A percentile compares a stretch with the other conserved stretches of the same genome.
Conservation (phyloP, 2,113 vertebrate genomes). For the Cricetomys ansorgei region DNA sequence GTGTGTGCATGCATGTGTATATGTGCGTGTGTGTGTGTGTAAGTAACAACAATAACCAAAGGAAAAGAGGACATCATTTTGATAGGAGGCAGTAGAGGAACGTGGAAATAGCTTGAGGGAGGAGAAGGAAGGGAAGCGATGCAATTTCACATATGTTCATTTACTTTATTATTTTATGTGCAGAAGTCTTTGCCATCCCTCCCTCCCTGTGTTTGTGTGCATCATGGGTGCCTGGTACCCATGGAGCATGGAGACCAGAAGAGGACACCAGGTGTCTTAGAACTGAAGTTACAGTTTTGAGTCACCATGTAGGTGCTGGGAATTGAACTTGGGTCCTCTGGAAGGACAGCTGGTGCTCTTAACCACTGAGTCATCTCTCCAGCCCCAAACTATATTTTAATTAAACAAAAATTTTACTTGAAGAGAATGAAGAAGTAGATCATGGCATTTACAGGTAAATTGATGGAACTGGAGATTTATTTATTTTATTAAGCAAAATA, state of each 20-base stretch:
- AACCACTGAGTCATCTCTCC: background rate
- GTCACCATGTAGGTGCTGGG: no score
- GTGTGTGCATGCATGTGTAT: background rate
- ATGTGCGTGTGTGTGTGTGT: background rate
- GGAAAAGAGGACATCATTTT: background rate
- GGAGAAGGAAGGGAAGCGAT: background rate
- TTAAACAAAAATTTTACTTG: background rate
- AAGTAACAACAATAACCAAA: background rate
- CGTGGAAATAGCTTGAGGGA: background rate
- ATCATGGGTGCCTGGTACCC: background rate
- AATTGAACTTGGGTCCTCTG: background rate
- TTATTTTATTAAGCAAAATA: background rate
- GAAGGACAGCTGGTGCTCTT: background rate
- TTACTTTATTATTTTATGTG: background rate
- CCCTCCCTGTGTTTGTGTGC: background rate
- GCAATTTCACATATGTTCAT: background rate
- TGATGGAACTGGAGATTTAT: background rate
- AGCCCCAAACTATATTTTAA: background rate
- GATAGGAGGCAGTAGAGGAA: background rate
- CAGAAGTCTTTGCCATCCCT: background rate
- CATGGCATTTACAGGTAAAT: background rate
- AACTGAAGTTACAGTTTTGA: background rate
- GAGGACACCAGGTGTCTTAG: background rate
- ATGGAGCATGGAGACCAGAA: background rate
- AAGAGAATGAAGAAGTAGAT: background rate